A percentile compares a stretch with the other conserved stretches of the same genome.
Evolutionary conservation across 1,140 invertebrate genomes (phyloP).

Genomic region (Nylanderia fulva): DNA sequence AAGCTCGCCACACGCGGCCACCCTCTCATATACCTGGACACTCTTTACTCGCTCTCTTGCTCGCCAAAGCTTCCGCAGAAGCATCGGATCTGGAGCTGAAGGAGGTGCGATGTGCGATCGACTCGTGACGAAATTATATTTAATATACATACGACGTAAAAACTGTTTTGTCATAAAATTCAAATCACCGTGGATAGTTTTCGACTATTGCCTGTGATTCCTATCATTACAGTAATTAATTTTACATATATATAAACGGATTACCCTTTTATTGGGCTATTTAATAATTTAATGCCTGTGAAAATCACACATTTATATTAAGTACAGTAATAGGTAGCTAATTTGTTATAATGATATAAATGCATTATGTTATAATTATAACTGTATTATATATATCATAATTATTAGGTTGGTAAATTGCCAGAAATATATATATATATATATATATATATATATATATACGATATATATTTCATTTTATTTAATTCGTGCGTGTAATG

Average conservation of each 20-base stretch:
- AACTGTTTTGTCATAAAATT: neutral
- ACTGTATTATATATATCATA: neutral
- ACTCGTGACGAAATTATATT: neutral
- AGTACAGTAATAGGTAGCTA: neutral
- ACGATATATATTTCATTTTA: neutral
- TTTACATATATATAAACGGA: neutral
- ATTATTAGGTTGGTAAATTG: neutral
- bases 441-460: no score
- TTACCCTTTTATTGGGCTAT: neutral
- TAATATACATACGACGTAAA: neutral
- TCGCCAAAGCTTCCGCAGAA: conserved; percentile 37
- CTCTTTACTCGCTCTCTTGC: conserved; percentile 34
- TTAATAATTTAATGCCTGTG: neutral
- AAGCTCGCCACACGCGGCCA: conserved; percentile 1
- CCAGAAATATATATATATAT: no score
- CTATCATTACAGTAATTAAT: neutral
- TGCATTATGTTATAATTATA: neutral
- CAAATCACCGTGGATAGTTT: neutral
- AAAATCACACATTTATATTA: neutral
- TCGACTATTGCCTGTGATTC: neutral
- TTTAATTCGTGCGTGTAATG: neutral
- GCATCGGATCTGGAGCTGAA: conserved; percentile 10
- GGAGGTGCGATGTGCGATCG: neutral
- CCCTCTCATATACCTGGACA: conserved; percentile 29
- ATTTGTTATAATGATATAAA: neutral